These are phyloP conservation scores for Oceanodroma leucorhoa DNA, from an alignment of 2,797 vertebrate species.

Conservation along the genomic window DNA sequence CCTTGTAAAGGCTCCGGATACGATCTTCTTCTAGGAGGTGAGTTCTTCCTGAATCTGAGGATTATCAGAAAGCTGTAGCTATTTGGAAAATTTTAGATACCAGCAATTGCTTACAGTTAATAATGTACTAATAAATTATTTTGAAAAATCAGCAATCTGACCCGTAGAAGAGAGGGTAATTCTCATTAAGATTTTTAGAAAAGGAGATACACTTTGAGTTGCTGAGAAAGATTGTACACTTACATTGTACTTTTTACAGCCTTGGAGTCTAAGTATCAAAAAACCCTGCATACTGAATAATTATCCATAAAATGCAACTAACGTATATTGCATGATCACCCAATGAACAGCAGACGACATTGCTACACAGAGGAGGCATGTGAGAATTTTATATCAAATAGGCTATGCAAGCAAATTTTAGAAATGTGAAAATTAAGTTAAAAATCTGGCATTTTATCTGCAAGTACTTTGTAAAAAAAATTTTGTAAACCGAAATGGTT, in stretches of 20 bases:
- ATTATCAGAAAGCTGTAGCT: background rate
- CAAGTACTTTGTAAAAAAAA: background rate
- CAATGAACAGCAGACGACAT: background rate
- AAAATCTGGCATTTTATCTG: background rate
- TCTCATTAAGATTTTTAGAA: background rate
- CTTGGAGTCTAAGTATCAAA: background rate
- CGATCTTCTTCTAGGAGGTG: background rate
- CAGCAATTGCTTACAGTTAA: background rate
- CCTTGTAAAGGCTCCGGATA: background rate
- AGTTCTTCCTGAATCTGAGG: background rate
- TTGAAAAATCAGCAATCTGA: background rate
- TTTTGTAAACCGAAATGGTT: background rate
- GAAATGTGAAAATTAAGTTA: background rate
- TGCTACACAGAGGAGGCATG: background rate
- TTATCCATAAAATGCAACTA: background rate
- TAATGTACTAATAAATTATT: background rate
- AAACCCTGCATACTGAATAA: rapidly evolving
- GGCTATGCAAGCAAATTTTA: background rate
- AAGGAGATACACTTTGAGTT: background rate
- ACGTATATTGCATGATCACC: background rate
- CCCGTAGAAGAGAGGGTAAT: background rate
- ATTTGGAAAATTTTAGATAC: constrained; percentile 15
- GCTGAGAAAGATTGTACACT: background rate
- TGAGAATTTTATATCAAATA: background rate
- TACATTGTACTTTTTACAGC: background rate